These are phyloP conservation scores for Aradus depressus DNA, from an alignment of 2,888 invertebrate genomes.

Conservation along the genomic window DNA sequence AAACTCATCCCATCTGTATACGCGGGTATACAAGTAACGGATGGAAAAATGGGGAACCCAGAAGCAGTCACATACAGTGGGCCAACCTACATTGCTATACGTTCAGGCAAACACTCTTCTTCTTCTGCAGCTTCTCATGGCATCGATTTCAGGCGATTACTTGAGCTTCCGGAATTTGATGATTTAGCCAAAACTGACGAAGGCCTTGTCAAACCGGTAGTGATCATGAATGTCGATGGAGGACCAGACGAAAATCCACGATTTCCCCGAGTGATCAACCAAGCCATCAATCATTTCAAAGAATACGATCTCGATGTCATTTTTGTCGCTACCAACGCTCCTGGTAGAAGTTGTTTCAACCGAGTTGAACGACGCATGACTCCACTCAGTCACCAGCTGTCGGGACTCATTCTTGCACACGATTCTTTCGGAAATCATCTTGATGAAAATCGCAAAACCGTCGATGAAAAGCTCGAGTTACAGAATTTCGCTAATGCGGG, in stretches of 20 bases:
- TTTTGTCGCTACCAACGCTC: constrained; percentile 34
- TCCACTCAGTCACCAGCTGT: constrained; percentile 34
- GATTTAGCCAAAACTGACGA: constrained; percentile 27
- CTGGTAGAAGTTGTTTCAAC: constrained; percentile 35
- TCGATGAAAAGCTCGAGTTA: constrained; percentile 34
- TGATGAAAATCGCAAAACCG: constrained; percentile 31
- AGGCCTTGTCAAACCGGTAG: constrained; percentile 32
- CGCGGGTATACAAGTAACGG: constrained; percentile 31
- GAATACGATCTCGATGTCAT: constrained; percentile 32
- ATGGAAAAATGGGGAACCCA: constrained; percentile 30
- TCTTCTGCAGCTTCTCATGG: constrained; percentile 32
- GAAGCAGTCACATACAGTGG: constrained; percentile 36
- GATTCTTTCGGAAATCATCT: constrained; percentile 34
- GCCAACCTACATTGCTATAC: constrained; percentile 37
- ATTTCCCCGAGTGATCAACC: constrained; percentile 29
- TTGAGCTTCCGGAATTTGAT: constrained; percentile 29
- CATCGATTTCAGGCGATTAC: constrained; percentile 30
- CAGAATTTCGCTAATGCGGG: constrained; percentile 35
- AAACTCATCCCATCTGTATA: constrained; percentile 35
- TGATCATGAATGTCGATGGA: constrained; percentile 32
- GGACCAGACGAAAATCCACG: constrained; percentile 32
- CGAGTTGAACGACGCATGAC: constrained; percentile 35
- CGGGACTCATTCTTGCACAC: constrained; percentile 34
- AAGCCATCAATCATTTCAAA: constrained; percentile 31
- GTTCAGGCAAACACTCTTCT: constrained; percentile 32